Percentiles rank a stretch among this genome's conserved stretches.
phyloP scores from a whole-genome alignment of 2,797 vertebrate genomes.

The Epinephelus malabaricus region DNA sequence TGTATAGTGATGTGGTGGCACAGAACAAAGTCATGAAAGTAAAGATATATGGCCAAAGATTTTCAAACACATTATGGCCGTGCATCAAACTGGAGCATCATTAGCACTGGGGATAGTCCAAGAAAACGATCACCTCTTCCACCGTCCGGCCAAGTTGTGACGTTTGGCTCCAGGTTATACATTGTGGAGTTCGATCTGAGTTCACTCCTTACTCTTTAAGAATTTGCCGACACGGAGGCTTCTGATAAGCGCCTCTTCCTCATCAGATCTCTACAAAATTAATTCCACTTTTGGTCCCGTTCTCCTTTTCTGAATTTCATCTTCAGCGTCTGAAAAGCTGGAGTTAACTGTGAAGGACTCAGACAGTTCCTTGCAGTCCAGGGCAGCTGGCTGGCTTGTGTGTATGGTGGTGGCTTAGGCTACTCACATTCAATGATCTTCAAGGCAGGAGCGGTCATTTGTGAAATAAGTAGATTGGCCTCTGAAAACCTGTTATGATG shows the following conservation, averaged over 20 bases:
- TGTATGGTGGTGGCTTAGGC: constrained; percentile 45
- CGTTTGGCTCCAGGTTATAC: constrained; percentile 27
- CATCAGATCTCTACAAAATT: constrained; percentile 25
- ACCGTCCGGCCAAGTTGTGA: constrained; percentile 37
- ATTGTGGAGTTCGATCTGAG: constrained; percentile 6
- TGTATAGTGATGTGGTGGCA: constrained; percentile 49
- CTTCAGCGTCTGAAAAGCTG: constrained; percentile 42
- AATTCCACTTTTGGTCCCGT: constrained; percentile 68
- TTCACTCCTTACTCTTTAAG: constrained; percentile 20
- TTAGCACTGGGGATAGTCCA: constrained; percentile 39
- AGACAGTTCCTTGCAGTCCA: constrained; percentile 53
- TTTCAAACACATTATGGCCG: constrained; percentile 52
- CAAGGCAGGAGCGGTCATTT: constrained; percentile 85
- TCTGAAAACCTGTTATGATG: constrained; percentile 88
- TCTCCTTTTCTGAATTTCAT: constrained; percentile 49
- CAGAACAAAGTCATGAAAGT: constrained; percentile 47
- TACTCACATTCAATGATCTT: constrained; percentile 74
- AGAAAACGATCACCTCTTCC: constrained; percentile 46
- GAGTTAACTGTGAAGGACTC: constrained; percentile 32
- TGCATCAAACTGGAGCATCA: constrained; percentile 47
- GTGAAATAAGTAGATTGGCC: constrained; percentile 92
- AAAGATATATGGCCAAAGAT: constrained; percentile 55
- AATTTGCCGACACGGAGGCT: constrained; percentile 21
- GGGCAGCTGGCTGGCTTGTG: constrained; percentile 54
- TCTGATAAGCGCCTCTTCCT: constrained; percentile 33